Evolutionary conservation across 1,140 invertebrate genomes (phyloP), one percentile per base, ranked within the genome.

Genomic region (Drosophila jambulina): DNA sequence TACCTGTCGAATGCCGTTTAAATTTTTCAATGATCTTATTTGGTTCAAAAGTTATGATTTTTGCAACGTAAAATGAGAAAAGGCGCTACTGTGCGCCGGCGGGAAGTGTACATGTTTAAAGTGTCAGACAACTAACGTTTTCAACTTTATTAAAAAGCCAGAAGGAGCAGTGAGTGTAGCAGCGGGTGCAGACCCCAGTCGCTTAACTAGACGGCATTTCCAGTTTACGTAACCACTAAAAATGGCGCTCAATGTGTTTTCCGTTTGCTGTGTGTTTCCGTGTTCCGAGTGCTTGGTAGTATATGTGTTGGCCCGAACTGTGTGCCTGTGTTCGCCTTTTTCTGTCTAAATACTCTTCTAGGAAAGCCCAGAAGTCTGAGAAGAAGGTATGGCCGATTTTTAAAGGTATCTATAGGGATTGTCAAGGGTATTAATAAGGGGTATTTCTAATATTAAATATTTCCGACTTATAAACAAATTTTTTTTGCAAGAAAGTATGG

Each of bases 211-310:
- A 65, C 76, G 49, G 69, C 53, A 67, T 46, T 78, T 80, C 75
- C 81, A 90, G 87, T 88, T 88, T 88, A 88, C 85, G 85, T 90
- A 88, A 90, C 80, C 85, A 75, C 70, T 72, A 74, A 83, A 82
- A 74, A 75, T 79, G 58, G 76, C 65, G 76, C 75, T 78, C 59
- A 59, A 79, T 63, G 57, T 79, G 76, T 45, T 63, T 64, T 49
- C 51, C 40, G 53, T 71, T 78, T 58, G 48, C 54, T 34, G 62
- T 60, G 38, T 61, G 46, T 40, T 70, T 58, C 67, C 54, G 43
- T 42, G 40, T 70, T 36, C 45, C 45, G 62, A 48, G 46, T 45
- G 46, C 49, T 27, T 65, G 17, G 4, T 15, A 27, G 38, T 53
- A 34, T 57, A 23, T 54, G 21, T 72, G 51, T 59, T 56, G 34